Evolutionary conservation across 2,113 vertebrate species (phyloP), one percentile per base, ranked within the genome.

Genomic region (Callaeas wilsoni): DNA sequence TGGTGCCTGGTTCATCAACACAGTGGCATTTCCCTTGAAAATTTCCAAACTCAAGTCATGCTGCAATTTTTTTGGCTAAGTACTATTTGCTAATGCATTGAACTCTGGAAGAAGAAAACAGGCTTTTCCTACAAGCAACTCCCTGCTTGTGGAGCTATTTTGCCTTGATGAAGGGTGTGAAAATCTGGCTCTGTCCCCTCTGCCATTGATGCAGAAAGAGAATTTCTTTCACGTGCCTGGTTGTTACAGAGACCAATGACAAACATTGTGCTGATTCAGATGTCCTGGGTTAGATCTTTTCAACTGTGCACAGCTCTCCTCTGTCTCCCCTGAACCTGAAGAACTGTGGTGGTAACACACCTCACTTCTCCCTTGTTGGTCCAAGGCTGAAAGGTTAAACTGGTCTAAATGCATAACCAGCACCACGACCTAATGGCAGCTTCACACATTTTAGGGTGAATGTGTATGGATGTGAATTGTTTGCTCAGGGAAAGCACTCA

Each of bases 381-480:
- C 10, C 1, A 4, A 63, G 26, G 22, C 33, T 63, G 59, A 75
- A 69, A 39, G 7, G 41, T 84, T 77, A 93, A 90, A 44, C 9
- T 23, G 26, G 5, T 63, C 33, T 85, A 83, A 73, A 57, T 44
- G n/a, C 14, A 52, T 25, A 68, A 21, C 0, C 1, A 94, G 41
- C 3, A 8, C 33, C 15, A 32, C 2, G 42, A 13, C 12, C 7
- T 39, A 62, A 73, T 55, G 46, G 10, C 17, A 83, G 39, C 19
- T 87, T 89, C 35, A 44, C 0, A 1, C 30, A 25, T 55, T 80
- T 83, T 50, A 69, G 30, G 23, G 19, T 68, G 37, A 91, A 33
- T 0, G 1, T 13, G 4, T 32, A 33, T 8, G 18, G 29, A 53
- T 59, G 27, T 0, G 2, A 53, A 10, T 30, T 87, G 4, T 65